A percentile compares a stretch with the other conserved stretches of the same genome.
Evolutionary conservation across 2,797 vertebrate genomes (phyloP).

Genomic region (Gambusia yucatana): DNA sequence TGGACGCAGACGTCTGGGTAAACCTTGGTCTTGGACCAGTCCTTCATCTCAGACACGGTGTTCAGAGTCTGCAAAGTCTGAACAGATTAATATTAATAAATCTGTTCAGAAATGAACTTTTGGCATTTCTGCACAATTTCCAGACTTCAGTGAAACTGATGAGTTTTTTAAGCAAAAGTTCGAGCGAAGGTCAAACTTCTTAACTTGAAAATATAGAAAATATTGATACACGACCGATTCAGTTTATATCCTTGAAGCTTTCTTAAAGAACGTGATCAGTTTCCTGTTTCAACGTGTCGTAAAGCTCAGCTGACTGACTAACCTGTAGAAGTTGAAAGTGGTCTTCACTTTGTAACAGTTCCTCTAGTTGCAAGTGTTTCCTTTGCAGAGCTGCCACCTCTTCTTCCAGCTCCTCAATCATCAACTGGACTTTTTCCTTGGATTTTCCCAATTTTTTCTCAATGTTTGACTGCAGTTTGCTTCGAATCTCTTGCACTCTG

Average conservation of each 20-base stretch:
- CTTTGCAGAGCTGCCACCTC: conserved; percentile 48
- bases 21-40: conserved; percentile 47
- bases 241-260: background rate
- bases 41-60: conserved; percentile 2
- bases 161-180: background rate
- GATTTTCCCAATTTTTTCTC: conserved; percentile 41
- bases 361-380: conserved; percentile 46
- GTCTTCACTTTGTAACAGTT: conserved; percentile 56
- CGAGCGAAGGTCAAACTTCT: too few relatives aligned
- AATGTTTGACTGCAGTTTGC: conserved; percentile 20
- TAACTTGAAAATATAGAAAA: too few relatives aligned
- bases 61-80: conserved; percentile 46
- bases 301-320: background rate
- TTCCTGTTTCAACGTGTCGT: background rate
- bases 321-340: conserved; percentile 62
- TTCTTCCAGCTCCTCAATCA: conserved; percentile 34
- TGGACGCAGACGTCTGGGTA: conserved; percentile 59
- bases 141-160: background rate
- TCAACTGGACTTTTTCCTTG: background rate
- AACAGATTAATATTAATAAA: background rate
- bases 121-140: background rate
- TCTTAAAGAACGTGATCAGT: background rate
- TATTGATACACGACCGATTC: too few relatives aligned
- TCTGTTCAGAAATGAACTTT: background rate
- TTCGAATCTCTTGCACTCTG: conserved; percentile 15